Conservation (phyloP, 2,888 invertebrate genomes). For the Sinodicranocentrus sp. region DNA sequence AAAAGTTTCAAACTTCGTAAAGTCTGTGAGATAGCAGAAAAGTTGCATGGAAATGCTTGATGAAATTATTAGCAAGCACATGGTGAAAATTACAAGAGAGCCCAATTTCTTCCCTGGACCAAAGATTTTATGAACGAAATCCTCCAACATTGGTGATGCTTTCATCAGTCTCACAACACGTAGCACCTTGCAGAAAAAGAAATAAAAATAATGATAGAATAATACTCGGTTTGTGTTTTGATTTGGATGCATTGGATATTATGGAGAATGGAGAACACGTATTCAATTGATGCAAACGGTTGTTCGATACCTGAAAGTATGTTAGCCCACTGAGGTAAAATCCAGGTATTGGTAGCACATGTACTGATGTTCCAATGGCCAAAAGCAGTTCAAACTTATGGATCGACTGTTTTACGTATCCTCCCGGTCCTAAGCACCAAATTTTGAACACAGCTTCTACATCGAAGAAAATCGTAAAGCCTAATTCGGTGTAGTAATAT, state of each 20-base stretch:
- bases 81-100: constrained; percentile 99
- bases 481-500: constrained; percentile 96
- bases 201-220: too few relatives aligned
- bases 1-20: constrained; percentile 98
- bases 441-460: constrained; percentile 97
- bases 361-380: constrained; percentile 95
- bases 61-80: constrained; percentile 98
- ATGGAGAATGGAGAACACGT: too few relatives aligned
- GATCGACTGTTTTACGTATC: constrained; percentile 96
- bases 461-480: constrained; percentile 96
- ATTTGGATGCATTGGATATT: too few relatives aligned
- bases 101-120: constrained; percentile 99
- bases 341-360: constrained; percentile 88
- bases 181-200: constrained; percentile 86
- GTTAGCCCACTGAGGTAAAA: constrained; percentile 96
- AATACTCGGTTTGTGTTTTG: too few relatives aligned
- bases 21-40: constrained; percentile 96
- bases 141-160: constrained; percentile 98
- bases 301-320: constrained; percentile 98
- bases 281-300: too few relatives aligned
- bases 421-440: constrained; percentile 96
- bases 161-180: constrained; percentile 97
- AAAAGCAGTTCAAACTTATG: constrained; percentile 98
- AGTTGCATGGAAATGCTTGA: constrained; percentile 99
- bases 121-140: constrained; percentile 97